Evolutionary conservation across 2,113 vertebrate genomes (phyloP).

Genomic region (Callospermophilus lateralis): DNA sequence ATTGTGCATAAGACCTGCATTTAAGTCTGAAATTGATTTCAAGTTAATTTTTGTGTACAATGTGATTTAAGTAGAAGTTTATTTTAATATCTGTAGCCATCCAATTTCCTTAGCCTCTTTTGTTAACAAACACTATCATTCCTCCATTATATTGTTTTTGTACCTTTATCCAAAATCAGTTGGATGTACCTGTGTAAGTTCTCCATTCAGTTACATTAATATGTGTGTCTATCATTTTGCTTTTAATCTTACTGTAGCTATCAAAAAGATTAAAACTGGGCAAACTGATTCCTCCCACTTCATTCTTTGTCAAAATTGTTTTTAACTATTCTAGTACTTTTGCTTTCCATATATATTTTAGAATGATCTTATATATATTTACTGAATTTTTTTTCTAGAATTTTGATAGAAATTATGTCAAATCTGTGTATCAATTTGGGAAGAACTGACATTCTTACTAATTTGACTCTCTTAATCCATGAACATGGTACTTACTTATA

Average conservation of each 20-base stretch:
- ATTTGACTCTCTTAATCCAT: not conserved
- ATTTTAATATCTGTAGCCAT: not conserved
- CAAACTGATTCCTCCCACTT: not conserved
- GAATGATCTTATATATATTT: not conserved
- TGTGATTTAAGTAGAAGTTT: not conserved
- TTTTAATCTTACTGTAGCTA: not conserved
- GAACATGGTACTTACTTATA: not conserved
- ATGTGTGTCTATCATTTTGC: not conserved
- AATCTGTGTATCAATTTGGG: not conserved
- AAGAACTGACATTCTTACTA: not conserved
- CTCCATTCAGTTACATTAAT: not conserved
- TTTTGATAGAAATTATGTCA: not conserved
- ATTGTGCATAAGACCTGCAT: not conserved
- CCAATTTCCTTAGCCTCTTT: not conserved
- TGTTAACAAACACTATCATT: not conserved
- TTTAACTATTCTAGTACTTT: not conserved
- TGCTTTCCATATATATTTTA: conserved; percentile 33
- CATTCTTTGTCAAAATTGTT: not conserved
- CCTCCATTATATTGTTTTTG: not conserved
- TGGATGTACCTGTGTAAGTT: not conserved
- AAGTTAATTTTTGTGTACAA: not conserved
- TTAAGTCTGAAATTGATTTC: not conserved
- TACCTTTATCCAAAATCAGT: not conserved
- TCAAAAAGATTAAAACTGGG: not conserved
- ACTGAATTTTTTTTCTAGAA: not conserved